Evolutionary conservation across 2,888 invertebrate genomes (phyloP).

Genomic region (Apodemia zela): DNA sequence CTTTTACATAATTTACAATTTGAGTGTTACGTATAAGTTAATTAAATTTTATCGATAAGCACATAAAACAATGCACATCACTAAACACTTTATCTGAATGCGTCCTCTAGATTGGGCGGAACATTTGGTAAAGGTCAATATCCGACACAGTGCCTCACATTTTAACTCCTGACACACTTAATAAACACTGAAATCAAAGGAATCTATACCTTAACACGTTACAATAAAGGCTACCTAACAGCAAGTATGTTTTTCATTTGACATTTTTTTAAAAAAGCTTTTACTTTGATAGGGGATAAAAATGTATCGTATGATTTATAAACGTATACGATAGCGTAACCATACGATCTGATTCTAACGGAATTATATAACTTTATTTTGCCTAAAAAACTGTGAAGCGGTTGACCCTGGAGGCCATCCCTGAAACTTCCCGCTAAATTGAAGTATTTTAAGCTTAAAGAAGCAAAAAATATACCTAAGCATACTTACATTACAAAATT

Average conservation of each 20-base stretch:
- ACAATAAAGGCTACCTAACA: background rate
- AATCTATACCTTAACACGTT: background rate
- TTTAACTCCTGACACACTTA: constrained; percentile 23
- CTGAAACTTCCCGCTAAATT: no score
- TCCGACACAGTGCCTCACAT: constrained; percentile 73
- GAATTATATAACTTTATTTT: no score
- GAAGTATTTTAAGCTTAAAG: no score
- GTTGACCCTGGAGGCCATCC: no score
- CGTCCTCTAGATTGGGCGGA: constrained; percentile 45
- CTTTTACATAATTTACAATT: background rate
- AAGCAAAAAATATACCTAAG: no score
- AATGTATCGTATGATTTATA: constrained; percentile 14
- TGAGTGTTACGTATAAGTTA: background rate
- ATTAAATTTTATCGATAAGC: constrained; percentile 12
- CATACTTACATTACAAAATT: no score
- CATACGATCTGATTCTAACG: background rate
- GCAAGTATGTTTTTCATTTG: background rate
- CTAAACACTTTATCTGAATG: constrained; percentile 55
- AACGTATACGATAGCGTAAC: background rate
- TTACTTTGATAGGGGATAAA: constrained; percentile 11
- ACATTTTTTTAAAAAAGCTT: constrained; percentile 14
- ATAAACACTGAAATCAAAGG: background rate
- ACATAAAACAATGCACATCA: constrained; percentile 34
- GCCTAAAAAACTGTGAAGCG: no score
- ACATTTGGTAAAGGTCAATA: constrained; percentile 62